Evolutionary conservation across 35 echinoderm and acorn worm species (phyloP).

Genomic region (Heliocidaris erythrogramma): DNA sequence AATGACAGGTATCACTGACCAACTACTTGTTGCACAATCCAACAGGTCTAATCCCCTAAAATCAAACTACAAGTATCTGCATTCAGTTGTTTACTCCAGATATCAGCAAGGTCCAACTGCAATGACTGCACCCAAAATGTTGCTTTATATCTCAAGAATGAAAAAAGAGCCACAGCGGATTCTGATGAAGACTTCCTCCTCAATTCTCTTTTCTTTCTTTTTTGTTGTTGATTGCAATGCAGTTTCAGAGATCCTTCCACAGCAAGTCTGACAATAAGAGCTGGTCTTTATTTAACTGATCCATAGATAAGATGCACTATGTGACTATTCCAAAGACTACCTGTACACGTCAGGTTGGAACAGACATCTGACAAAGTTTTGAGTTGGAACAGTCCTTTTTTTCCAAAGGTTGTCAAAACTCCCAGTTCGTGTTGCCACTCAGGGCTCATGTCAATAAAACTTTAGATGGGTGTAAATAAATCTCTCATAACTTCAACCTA

Average conservation of each 20-base stretch:
- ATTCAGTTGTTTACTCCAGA: too few species aligned
- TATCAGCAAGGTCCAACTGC: not conserved
- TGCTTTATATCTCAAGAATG: not conserved
- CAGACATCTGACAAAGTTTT: too few species aligned
- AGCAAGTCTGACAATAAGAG: not conserved
- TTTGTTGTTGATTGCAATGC: too few species aligned
- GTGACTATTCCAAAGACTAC: not conserved
- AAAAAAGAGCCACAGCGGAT: not conserved
- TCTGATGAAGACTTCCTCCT: too few species aligned
- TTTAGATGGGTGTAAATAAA: not conserved
- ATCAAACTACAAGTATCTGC: too few species aligned
- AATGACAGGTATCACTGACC: too few species aligned
- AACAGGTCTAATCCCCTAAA: too few species aligned
- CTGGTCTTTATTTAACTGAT: not conserved
- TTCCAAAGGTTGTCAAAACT: not conserved
- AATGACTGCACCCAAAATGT: not conserved
- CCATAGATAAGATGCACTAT: too few species aligned
- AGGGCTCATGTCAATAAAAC: not conserved
- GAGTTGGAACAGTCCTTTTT: not conserved
- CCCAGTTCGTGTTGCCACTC: not conserved
- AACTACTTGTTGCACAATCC: too few species aligned
- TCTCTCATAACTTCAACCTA: not conserved
- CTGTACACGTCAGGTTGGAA: not conserved
- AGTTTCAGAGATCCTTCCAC: not conserved
- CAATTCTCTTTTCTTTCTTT: too few species aligned